A percentile compares a stretch with the other conserved stretches of the same genome.
These are phyloP conservation scores for Hyles lineata DNA, from an alignment of 2,888 invertebrate genomes.

Conservation along the genomic window DNA sequence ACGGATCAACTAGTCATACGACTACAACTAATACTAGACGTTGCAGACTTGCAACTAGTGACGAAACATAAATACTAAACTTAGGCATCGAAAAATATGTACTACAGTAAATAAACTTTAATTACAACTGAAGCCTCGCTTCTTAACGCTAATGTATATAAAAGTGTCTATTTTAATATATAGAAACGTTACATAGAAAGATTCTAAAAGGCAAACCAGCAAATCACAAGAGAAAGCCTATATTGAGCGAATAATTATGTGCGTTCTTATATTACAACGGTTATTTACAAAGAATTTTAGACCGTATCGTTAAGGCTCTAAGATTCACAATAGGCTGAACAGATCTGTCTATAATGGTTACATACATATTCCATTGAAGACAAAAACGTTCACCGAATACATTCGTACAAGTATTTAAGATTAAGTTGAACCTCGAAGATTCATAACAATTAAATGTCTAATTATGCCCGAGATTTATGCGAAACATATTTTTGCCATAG, in stretches of 20 bases:
- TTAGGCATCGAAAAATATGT: constrained; percentile 35
- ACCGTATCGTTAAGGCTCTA: constrained; percentile 60
- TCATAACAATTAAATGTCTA: not conserved
- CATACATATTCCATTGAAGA: constrained; percentile 2
- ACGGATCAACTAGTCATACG: constrained; percentile 22
- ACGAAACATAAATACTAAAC: constrained; percentile 41
- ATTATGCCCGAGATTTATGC: not conserved
- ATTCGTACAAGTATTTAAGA: not conserved
- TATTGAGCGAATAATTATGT: constrained; percentile 71
- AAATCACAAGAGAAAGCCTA: constrained; percentile 79
- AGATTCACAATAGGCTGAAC: constrained; percentile 29
- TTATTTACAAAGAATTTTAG: constrained; percentile 59
- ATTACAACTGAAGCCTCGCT: constrained; percentile 66
- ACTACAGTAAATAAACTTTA: constrained; percentile 55
- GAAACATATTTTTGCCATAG: no score
- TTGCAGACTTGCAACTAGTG: constrained; percentile 21
- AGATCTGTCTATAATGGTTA: not conserved
- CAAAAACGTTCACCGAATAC: not conserved
- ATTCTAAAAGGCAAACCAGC: constrained; percentile 77
- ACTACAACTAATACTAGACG: constrained; percentile 12
- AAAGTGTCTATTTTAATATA: constrained; percentile 62
- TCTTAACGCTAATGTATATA: constrained; percentile 70
- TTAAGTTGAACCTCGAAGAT: not conserved
- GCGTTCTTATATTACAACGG: constrained; percentile 60
- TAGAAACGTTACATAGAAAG: constrained; percentile 66